Base-by-base conservation (phyloP, 2,113 vertebrate species). In the Choloepus hoffmanni region DNA sequence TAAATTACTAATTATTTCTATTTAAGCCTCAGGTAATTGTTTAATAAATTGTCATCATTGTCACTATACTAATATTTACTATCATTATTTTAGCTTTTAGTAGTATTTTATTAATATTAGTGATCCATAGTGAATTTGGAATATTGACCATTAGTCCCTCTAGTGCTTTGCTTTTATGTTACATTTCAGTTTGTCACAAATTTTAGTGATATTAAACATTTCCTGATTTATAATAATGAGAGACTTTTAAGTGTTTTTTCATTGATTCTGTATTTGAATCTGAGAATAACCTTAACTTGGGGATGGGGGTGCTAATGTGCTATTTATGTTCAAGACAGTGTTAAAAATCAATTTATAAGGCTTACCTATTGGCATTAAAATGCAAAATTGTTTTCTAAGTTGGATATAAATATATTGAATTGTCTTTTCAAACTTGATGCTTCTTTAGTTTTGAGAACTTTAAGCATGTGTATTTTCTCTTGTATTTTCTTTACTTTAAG, bases 401-500 rank as follows among this genome's bases (percentile, higher is more conserved):
- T 62, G 28, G 10, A 5, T 85, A n/a, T 88, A 93, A 74, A 84
- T 73, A 62, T 33, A 65, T 33, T 92, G 62, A 87, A 94, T 40
- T 93, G 19, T 87, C 43, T 90, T 12, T 36, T 87, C 48, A 58
- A 24, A 45, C 50, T 88, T 92, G 23, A 23, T 90, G 26, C 45
- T 74, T 81, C 40, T 28, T 68, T 36, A 78, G 8, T 79, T 94
- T 89, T 82, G 68, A 94, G 36, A 82, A 92, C n/a, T 76, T n/a
- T 33, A 70, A 11, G 21, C 33, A 28, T 67, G 7, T 68, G 0
- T 73, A 33, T 76, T 95, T 95, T 67, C 86, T n/a, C 18, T 40
- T 95, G 24, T 85, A 28, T 92, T 93, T 89, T 33, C 70, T 89
- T n/a, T 18, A 62, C 19, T 73, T 85, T n/a, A 87, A 73, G 36